phyloP scores from a whole-genome alignment of 2,113 vertebrate genomes.

The Psilopogon haemacephalus region DNA sequence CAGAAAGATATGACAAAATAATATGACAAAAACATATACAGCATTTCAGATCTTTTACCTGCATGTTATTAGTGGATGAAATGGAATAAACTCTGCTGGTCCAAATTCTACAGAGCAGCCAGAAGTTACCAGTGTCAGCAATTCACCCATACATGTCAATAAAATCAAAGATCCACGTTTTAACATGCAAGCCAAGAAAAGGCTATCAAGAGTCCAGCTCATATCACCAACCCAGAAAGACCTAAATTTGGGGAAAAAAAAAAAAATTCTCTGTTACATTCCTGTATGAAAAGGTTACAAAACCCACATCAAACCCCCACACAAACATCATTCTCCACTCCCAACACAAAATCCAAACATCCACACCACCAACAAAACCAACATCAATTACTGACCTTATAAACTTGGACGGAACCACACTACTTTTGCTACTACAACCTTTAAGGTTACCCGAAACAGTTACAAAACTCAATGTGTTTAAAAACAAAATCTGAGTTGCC shows the following conservation, averaged over 20 bases:
- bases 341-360: not conserved
- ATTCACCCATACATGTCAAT: conserved; percentile 84
- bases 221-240: conserved; percentile 93
- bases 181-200: conserved; percentile 91
- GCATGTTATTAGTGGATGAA: conserved; percentile 92
- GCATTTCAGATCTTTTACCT: conserved; percentile 73
- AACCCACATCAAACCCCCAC: not conserved
- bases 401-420: conserved; percentile 79
- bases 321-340: too few species aligned
- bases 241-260: conserved; percentile 69
- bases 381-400: conserved; percentile 77
- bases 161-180: conserved; percentile 92
- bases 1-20: not conserved
- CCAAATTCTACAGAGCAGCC: conserved; percentile 94
- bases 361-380: not conserved
- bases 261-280: not conserved
- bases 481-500: conserved; percentile 90
- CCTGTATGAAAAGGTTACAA: not conserved
- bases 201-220: conserved; percentile 87
- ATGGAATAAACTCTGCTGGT: conserved; percentile 91
- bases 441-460: conserved; percentile 82
- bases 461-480: conserved; percentile 87
- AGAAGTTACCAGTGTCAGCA: conserved; percentile 84
- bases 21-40: not conserved
- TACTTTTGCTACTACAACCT: conserved; percentile 87